phyloP scores from a whole-genome alignment of 2,888 invertebrate species.

The Dusona sp. region DNA sequence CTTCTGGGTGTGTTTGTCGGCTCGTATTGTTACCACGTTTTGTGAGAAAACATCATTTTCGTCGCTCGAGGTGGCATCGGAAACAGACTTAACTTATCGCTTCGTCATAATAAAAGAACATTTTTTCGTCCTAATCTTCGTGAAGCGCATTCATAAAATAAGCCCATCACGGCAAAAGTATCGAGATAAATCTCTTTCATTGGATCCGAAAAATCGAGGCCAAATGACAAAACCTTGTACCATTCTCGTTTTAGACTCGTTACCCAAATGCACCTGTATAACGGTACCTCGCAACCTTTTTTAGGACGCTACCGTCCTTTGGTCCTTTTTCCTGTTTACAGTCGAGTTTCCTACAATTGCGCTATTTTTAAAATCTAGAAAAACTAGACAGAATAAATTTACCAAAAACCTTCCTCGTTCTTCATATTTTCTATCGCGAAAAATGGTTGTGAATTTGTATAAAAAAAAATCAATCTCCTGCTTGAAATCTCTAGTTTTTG shows the following conservation, averaged over 20 bases:
- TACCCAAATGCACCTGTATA: slow-evolving; percentile 59
- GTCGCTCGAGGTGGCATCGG: slow-evolving; percentile 84
- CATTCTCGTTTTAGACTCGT: slow-evolving; percentile 57
- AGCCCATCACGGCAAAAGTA: slow-evolving; percentile 44
- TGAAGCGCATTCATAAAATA: slow-evolving; percentile 34
- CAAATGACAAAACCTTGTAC: slow-evolving; percentile 30
- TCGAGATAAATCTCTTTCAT: not conserved
- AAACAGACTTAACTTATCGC: slow-evolving; percentile 83
- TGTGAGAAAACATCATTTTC: slow-evolving; percentile 85
- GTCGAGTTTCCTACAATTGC: not conserved
- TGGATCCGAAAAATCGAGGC: not conserved
- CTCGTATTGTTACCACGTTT: slow-evolving; percentile 81
- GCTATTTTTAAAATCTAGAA: not conserved
- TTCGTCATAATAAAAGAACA: slow-evolving; percentile 80
- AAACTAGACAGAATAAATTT: not conserved
- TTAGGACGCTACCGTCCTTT: not conserved
- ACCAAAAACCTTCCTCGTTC: not conserved
- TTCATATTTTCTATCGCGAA: not conserved
- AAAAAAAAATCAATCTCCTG: too few relatives aligned
- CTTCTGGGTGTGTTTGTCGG: slow-evolving; percentile 70
- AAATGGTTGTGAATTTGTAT: too few relatives aligned
- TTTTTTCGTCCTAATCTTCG: slow-evolving; percentile 41
- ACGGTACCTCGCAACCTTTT: not conserved
- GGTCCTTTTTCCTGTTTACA: not conserved
- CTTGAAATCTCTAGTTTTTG: too few relatives aligned